These are phyloP conservation scores for Odontamblyopus lacepedii DNA, from an alignment of 2,797 vertebrate genomes.

Conservation along the genomic window DNA sequence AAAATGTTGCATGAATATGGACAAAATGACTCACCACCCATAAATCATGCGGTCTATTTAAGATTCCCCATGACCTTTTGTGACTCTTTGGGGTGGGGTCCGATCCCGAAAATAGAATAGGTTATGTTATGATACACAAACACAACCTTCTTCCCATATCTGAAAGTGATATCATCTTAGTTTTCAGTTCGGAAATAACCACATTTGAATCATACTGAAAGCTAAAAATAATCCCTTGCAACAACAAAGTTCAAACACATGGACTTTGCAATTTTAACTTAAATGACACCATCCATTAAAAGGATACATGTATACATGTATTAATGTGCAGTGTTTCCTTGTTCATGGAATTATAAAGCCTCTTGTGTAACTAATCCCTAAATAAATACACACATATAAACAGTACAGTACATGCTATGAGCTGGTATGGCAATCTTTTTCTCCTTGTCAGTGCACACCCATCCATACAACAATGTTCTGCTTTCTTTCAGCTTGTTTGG, in stretches of 20 bases:
- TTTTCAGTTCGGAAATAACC: not conserved
- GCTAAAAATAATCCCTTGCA: not conserved
- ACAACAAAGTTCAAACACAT: not conserved
- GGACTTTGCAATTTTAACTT: not conserved
- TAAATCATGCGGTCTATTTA: not conserved
- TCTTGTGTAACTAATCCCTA: not conserved
- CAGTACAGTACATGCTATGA: not conserved
- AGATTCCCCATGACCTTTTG: not conserved
- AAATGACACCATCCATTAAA: not conserved
- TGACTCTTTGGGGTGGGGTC: not conserved
- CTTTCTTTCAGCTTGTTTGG: slow-evolving; percentile 38
- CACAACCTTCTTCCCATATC: not conserved
- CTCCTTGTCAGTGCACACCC: not conserved
- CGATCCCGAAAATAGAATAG: not conserved
- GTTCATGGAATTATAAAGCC: not conserved
- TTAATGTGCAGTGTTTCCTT: not conserved
- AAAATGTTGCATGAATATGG: not conserved
- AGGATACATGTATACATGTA: not conserved
- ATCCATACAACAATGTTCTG: slow-evolving; percentile 26
- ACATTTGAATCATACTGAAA: not conserved
- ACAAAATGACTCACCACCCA: too few relatives aligned
- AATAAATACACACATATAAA: not conserved
- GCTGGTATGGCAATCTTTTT: not conserved
- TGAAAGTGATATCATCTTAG: not conserved
- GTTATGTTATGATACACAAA: not conserved